A percentile compares a stretch with the other conserved stretches of the same genome.
phyloP scores from a whole-genome alignment of 2,888 invertebrate genomes.

The Brachyopa scutellaris region DNA sequence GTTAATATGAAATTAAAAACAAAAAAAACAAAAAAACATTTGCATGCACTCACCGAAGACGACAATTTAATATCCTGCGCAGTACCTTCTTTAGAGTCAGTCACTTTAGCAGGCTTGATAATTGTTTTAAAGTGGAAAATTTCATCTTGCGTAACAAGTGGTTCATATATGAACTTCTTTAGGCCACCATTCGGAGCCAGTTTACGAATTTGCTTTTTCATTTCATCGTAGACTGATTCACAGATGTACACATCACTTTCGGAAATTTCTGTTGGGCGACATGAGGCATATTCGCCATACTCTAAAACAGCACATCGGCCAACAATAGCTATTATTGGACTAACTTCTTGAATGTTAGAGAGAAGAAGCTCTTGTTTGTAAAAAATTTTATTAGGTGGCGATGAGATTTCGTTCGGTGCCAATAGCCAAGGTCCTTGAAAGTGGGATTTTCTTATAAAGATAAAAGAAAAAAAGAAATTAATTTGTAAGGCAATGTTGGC shows the following conservation, averaged over 20 bases:
- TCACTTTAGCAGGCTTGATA: slow-evolving; percentile 84
- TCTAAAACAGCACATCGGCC: slow-evolving; percentile 96
- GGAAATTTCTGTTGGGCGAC: slow-evolving; percentile 95
- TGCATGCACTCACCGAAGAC: slow-evolving; percentile 24
- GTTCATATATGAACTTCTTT: slow-evolving; percentile 91
- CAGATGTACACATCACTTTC: slow-evolving; percentile 97
- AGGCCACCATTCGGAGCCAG: slow-evolving; percentile 87
- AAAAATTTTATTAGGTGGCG: slow-evolving; percentile 90
- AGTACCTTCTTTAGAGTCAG: slow-evolving; percentile 32
- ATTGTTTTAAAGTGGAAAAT: slow-evolving; percentile 89
- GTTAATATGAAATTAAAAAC: no score
- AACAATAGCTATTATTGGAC: slow-evolving; percentile 94
- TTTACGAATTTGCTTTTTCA: slow-evolving; percentile 88
- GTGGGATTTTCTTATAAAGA: slow-evolving; percentile 91
- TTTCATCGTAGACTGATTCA: slow-evolving; percentile 95
- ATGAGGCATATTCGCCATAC: slow-evolving; percentile 93
- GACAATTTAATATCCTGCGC: slow-evolving; percentile 33
- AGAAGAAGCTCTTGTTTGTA: slow-evolving; percentile 97
- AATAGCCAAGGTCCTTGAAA: slow-evolving; percentile 98
- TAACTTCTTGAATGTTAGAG: slow-evolving; percentile 94
- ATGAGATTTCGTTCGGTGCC: slow-evolving; percentile 90
- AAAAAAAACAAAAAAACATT: not conserved
- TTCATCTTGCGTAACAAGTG: slow-evolving; percentile 96
- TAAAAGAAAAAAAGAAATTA: no score
- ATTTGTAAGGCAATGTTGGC: not conserved